Percentiles rank a stretch among this genome's conserved stretches.
phyloP scores from a whole-genome alignment of 2,113 vertebrate species.

The Pseudonaja textilis region DNA sequence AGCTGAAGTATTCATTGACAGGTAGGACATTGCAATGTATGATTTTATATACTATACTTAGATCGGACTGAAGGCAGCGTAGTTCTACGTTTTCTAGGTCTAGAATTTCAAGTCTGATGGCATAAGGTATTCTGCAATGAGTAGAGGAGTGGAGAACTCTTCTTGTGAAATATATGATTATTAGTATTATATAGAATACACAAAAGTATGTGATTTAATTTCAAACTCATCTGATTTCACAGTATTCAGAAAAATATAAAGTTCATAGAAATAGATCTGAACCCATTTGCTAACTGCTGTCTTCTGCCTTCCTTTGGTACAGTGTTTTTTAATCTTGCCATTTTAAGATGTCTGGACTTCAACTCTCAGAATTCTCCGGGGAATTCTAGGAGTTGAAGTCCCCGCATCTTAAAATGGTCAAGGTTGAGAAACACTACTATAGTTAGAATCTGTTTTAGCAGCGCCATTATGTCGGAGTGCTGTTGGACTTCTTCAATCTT shows the following conservation, averaged over 20 bases:
- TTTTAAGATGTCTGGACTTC: background rate
- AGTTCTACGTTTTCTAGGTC: no score
- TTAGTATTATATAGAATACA: background rate
- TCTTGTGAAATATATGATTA: background rate
- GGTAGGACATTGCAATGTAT: no score
- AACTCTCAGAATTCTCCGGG: background rate
- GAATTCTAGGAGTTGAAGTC: background rate
- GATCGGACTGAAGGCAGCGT: no score
- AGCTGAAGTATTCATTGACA: no score
- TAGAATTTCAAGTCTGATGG: no score
- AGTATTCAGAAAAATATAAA: background rate
- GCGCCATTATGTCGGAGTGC: background rate
- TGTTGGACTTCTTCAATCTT: accelerated
- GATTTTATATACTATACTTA: no score
- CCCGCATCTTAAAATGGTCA: background rate
- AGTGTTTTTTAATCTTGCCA: background rate
- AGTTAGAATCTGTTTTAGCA: background rate
- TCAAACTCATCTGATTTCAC: accelerated
- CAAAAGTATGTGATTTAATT: constrained; percentile 7
- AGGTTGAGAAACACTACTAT: background rate
- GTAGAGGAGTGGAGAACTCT: no score
- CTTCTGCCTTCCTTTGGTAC: background rate
- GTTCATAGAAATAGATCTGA: background rate
- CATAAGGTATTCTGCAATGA: no score
- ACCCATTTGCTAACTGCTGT: background rate